Evolutionary conservation across 2,113 vertebrate species (phyloP).

Genomic region (Cairina moschata): DNA sequence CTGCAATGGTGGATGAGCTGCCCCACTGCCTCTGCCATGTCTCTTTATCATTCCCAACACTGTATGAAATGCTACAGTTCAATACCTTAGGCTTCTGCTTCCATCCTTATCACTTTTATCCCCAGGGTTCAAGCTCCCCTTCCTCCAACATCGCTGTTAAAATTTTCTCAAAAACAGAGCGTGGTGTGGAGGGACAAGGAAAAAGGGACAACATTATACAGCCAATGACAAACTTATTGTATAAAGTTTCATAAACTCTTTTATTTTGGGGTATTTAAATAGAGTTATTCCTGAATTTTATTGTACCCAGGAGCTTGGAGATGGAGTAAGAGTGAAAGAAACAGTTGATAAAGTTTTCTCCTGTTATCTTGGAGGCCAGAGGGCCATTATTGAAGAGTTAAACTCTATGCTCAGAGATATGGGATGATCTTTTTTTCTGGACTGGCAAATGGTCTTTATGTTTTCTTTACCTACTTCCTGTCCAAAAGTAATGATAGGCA

Average conservation of each 20-base stretch:
- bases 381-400: background rate
- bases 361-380: background rate
- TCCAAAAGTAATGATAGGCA: background rate
- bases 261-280: background rate
- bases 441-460: background rate
- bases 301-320: background rate
- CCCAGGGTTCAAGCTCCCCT: background rate
- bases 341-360: background rate
- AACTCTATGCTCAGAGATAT: background rate
- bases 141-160: background rate
- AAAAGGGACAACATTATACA: fast-evolving
- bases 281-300: background rate
- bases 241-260: background rate
- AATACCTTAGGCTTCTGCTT: fast-evolving
- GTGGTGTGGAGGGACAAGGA: background rate
- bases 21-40: background rate
- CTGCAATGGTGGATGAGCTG: background rate
- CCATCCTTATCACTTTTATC: background rate
- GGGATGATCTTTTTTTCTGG: background rate
- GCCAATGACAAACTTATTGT: background rate
- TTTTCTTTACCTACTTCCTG: background rate
- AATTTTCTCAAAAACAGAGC: background rate
- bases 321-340: background rate
- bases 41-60: background rate
- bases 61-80: fast-evolving